Evolutionary conservation across 2,113 vertebrate species (phyloP).

Genomic region (cattle (Bos taurus)): DNA sequence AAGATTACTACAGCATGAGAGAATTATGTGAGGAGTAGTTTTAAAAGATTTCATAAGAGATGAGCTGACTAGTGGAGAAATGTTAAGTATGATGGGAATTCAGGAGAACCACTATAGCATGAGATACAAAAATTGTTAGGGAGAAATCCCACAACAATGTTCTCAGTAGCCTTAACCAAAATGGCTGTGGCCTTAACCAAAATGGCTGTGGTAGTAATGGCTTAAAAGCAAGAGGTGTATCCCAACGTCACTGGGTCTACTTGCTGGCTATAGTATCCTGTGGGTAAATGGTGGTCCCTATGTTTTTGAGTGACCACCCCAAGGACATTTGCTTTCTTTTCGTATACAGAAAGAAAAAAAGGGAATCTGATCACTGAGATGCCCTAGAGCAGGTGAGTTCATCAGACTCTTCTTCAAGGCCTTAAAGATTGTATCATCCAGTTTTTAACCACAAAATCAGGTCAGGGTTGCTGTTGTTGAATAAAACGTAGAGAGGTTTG

Average conservation of each 20-base stretch:
- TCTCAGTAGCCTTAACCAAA: background rate
- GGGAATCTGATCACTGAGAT: background rate
- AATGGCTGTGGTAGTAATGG: background rate
- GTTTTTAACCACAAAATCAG: background rate
- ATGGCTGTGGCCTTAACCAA: background rate
- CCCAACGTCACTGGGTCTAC: background rate
- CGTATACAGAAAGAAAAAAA: background rate
- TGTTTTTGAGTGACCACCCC: background rate
- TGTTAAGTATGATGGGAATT: background rate
- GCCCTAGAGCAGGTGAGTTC: background rate
- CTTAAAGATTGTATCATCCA: background rate
- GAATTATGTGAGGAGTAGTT: background rate
- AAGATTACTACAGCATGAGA: background rate
- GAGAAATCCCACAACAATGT: background rate
- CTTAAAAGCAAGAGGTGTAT: background rate
- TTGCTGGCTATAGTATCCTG: background rate
- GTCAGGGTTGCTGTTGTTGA: background rate
- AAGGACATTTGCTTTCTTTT: background rate
- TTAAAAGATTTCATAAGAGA: background rate
- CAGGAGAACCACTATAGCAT: background rate
- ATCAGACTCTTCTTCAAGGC: background rate
- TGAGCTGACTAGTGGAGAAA: background rate
- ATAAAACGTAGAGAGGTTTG: background rate
- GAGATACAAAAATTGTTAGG: background rate
- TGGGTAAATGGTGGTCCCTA: background rate